A percentile compares a stretch with the other conserved stretches of the same genome.
These are phyloP conservation scores for Phorcus lineatus DNA, from an alignment of 2,888 invertebrate genomes.

Conservation along the genomic window DNA sequence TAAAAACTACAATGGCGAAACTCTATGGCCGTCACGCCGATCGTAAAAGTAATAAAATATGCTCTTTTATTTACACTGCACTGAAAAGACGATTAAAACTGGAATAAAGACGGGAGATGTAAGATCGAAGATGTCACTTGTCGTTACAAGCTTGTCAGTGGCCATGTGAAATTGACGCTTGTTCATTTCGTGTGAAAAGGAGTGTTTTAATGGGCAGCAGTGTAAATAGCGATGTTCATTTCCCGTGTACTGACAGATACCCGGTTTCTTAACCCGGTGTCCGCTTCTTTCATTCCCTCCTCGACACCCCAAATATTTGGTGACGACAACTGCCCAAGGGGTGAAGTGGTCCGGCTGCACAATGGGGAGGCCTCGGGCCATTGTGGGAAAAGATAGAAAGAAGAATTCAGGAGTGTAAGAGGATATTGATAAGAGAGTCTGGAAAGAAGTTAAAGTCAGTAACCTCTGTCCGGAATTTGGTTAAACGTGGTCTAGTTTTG, in stretches of 20 bases:
- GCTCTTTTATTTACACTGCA: background rate
- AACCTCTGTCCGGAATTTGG: too few species aligned
- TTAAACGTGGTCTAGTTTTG: too few species aligned
- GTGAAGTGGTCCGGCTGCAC: background rate
- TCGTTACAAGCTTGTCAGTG: background rate
- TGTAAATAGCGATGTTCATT: background rate
- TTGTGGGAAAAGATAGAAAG: background rate
- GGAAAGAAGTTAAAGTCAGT: background rate
- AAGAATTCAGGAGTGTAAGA: background rate
- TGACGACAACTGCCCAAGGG: background rate
- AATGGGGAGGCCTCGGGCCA: background rate
- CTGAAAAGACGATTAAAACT: background rate
- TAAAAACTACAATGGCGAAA: background rate
- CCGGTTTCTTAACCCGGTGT: background rate
- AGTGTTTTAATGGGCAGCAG: background rate
- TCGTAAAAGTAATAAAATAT: background rate
- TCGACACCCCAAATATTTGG: constrained; percentile 7
- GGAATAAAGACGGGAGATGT: background rate
- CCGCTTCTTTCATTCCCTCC: background rate
- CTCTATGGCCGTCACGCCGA: background rate
- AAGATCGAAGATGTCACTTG: background rate
- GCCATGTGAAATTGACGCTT: background rate
- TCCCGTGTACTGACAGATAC: background rate
- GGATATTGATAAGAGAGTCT: background rate
- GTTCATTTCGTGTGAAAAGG: background rate